Evolutionary conservation across 2,888 invertebrate genomes (phyloP), one percentile per base, ranked within the genome.

Genomic region (Hirtodrosophila trivittata): DNA sequence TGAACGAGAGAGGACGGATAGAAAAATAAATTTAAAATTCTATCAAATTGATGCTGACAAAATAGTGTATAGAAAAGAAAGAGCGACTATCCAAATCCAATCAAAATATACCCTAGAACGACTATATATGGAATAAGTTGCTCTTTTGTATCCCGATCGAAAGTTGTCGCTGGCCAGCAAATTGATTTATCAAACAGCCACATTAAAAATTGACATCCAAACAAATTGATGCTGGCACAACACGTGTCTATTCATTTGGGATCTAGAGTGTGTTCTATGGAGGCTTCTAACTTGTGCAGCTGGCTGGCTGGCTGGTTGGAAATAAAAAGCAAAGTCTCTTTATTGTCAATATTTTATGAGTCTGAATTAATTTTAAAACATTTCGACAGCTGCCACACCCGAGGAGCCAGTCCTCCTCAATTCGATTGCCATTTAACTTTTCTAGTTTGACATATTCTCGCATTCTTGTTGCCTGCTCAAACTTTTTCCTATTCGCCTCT

Each of bases 191-290:
- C 85, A 74, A 81, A 52, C 77, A 77, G 66, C 65, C 82, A 51
- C 80, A 81, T 81, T 81, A 86, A 87, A 86, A 85, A 87, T 87
- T 82, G 85, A 87, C 70, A 85, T 64, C 57, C 73, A 63, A 78
- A 75, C 83, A 85, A 85, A 86, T 81, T 70, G 77, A 51, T 54
- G 60, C 45, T 58, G 57, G 52, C 65, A 59, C 45, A 66, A 62
- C 66, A 74, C 59, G 66, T 76, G 75, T 78, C 59, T 51, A 52
- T 55, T 49, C 75, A 69, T 37, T 12, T 26, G 65, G 58, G 54
- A 58, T n/a, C 7, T 3, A 13, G 25, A 9, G 13, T 33, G 18
- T 33, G 5, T 6, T 21, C 2, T 21, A 21, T 21, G 5, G 3
- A 21, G 18, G 18, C 1, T 12, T 25, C 10, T 63, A 37, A 63